A percentile compares a stretch with the other conserved stretches of the same genome.
These are phyloP conservation scores for Machimus rusticus DNA, from an alignment of 2,888 invertebrate genomes.

Conservation along the genomic window DNA sequence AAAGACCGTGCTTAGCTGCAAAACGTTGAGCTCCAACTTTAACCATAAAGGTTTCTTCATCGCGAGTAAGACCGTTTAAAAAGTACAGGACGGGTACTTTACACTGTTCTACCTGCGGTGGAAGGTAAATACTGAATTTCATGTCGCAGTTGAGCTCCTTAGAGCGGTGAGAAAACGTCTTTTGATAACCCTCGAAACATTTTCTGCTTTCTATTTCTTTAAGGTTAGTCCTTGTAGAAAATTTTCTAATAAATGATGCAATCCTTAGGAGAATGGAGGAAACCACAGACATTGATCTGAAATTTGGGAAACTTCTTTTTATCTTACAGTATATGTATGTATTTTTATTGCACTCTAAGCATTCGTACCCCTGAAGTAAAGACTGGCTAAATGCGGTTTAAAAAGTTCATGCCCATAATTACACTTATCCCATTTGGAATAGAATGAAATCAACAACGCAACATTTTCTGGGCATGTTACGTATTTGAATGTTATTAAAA, in stretches of 20 bases:
- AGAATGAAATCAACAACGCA: too few relatives aligned
- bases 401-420: too few relatives aligned
- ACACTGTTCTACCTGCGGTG: constrained; percentile 68
- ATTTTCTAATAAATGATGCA: background rate
- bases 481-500: too few relatives aligned
- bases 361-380: too few relatives aligned
- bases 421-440: too few relatives aligned
- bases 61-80: constrained; percentile 89
- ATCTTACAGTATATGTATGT: too few relatives aligned
- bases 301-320: background rate
- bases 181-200: constrained; percentile 85
- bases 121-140: constrained; percentile 92
- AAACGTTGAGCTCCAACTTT: constrained; percentile 90
- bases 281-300: background rate
- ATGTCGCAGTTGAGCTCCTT: constrained; percentile 83
- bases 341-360: too few relatives aligned
- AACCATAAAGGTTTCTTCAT: constrained; percentile 89
- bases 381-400: too few relatives aligned
- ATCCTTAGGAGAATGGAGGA: background rate
- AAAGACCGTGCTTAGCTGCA: constrained; percentile 82
- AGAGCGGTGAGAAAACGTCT: constrained; percentile 66
- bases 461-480: too few relatives aligned
- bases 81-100: constrained; percentile 84
- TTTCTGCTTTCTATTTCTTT: constrained; percentile 73
- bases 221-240: constrained; percentile 52